Conservation (phyloP, 2,888 invertebrate species). For the Chelonus formosanus region DNA sequence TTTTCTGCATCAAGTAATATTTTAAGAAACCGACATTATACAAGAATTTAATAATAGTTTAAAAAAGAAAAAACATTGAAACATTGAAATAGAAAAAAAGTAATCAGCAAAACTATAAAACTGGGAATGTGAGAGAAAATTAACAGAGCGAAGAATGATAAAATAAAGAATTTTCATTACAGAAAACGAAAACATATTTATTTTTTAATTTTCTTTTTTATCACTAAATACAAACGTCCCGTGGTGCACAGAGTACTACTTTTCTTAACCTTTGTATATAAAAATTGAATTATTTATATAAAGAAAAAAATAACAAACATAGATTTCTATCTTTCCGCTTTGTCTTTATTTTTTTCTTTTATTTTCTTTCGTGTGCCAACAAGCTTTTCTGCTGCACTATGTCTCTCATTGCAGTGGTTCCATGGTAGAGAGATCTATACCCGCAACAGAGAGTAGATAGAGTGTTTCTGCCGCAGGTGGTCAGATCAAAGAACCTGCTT, state of each 20-base stretch:
- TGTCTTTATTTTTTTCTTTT: neutral
- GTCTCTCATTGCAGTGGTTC: slow-evolving; percentile 1
- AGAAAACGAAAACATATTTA: too few species aligned
- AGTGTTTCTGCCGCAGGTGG: slow-evolving; percentile 42
- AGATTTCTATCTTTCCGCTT: neutral
- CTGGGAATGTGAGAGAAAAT: too few species aligned
- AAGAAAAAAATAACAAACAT: neutral
- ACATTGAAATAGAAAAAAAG: too few species aligned
- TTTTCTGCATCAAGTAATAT: too few species aligned
- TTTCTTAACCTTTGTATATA: neutral
- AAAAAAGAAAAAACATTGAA: too few species aligned
- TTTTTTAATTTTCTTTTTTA: too few species aligned
- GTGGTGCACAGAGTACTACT: neutral
- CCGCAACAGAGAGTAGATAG: slow-evolving; percentile 21
- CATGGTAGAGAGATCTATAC: slow-evolving; percentile 1
- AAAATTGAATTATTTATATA: neutral
- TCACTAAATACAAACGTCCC: slow-evolving; percentile 1
- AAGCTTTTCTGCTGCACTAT: slow-evolving; percentile 11
- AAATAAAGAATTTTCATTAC: too few species aligned
- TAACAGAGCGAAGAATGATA: too few species aligned
- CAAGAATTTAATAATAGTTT: too few species aligned
- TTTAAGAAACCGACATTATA: too few species aligned
- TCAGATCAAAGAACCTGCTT: slow-evolving; percentile 48
- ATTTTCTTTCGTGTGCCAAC: slow-evolving; percentile 16
- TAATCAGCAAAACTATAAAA: too few species aligned